Evolutionary conservation across 2,797 vertebrate species (phyloP).

Genomic region (Esox lucius): DNA sequence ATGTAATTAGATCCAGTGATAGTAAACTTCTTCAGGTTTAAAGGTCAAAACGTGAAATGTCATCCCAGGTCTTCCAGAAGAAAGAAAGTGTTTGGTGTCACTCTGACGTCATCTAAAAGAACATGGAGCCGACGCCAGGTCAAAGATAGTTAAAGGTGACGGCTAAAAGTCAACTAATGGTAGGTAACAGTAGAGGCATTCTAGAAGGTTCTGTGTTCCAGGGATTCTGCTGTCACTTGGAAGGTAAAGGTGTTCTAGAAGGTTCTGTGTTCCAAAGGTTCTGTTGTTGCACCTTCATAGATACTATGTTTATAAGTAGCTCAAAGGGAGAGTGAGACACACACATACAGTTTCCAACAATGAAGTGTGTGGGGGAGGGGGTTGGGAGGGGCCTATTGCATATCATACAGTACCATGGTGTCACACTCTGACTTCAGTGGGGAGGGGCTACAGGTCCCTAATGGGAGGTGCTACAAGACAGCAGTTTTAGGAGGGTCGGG

Average conservation of each 20-base stretch:
- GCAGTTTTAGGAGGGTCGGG: background rate
- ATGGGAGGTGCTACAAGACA: background rate
- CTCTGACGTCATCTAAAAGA: background rate
- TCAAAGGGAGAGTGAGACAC: background rate
- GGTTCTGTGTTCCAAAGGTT: background rate
- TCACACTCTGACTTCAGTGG: too few relatives aligned
- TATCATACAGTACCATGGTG: background rate
- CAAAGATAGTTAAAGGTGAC: background rate
- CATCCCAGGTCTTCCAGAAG: too few relatives aligned
- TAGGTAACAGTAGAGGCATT: too few relatives aligned
- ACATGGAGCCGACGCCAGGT: background rate
- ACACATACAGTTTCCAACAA: background rate
- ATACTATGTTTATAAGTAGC: too few relatives aligned
- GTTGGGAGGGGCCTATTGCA: conserved; percentile 12
- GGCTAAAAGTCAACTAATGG: background rate
- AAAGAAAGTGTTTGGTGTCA: too few relatives aligned
- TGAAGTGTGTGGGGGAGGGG: conserved; percentile 31
- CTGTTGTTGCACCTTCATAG: background rate
- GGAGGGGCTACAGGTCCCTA: background rate
- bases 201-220: too few relatives aligned
- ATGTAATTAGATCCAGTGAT: background rate
- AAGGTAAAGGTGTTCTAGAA: too few relatives aligned
- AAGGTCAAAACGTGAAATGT: too few relatives aligned
- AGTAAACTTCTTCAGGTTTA: background rate
- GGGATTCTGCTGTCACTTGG: background rate